phyloP scores from a whole-genome alignment of 2,797 vertebrate species.

The Rallus crepitans region DNA sequence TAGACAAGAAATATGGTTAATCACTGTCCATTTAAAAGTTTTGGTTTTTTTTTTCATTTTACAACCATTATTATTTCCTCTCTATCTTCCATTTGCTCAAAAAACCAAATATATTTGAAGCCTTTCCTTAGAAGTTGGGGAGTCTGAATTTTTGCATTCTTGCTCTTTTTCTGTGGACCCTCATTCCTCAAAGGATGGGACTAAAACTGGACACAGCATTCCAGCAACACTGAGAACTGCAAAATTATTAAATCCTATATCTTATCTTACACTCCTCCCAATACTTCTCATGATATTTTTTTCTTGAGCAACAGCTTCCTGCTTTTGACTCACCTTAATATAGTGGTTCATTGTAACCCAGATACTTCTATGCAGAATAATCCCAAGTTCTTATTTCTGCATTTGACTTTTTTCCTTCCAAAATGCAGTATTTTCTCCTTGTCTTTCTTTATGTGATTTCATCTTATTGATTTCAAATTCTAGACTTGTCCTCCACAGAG shows the following conservation, averaged over 20 bases:
- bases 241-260: not conserved
- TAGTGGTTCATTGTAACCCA: not conserved
- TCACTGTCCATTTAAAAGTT: not conserved
- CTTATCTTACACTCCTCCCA: not conserved
- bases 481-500: not conserved
- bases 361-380: not conserved
- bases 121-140: not conserved
- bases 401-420: slow-evolving; percentile 9
- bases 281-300: not conserved
- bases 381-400: not conserved
- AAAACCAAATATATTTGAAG: not conserved
- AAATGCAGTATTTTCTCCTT: not conserved
- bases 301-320: not conserved
- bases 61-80: not conserved
- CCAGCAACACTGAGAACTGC: not conserved
- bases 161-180: not conserved
- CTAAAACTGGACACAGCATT: not conserved
- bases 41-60: accelerated
- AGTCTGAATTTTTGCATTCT: not conserved
- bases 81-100: not conserved
- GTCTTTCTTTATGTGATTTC: slow-evolving; percentile 26
- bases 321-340: not conserved
- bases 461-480: slow-evolving; percentile 46
- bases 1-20: not conserved
- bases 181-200: not conserved